Conservation (phyloP, 2,797 vertebrate genomes). For the Hypotaenidia okinawae region DNA sequence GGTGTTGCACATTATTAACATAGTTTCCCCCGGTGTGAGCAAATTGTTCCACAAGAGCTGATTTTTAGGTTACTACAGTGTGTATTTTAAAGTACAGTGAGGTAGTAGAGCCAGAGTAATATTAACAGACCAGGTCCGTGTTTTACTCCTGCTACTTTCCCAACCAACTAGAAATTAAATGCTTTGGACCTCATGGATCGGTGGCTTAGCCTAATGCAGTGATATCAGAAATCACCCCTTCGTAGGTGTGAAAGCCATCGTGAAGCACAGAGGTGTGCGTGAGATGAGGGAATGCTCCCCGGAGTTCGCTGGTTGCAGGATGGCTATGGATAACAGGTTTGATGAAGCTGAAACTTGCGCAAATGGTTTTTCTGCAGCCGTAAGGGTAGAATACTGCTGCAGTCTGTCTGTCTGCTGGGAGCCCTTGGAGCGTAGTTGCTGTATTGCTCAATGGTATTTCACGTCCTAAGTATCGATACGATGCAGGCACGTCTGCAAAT, state of each 20-base stretch:
- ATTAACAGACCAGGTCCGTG: background rate
- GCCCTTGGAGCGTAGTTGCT: background rate
- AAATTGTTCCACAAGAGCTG: background rate
- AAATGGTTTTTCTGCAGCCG: background rate
- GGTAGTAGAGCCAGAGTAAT: background rate
- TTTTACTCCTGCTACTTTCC: background rate
- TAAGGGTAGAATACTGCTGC: background rate
- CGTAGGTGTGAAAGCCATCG: background rate
- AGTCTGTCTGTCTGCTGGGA: background rate
- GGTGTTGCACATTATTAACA: fast-evolving
- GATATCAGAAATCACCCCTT: conserved; percentile 21
- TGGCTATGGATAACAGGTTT: background rate
- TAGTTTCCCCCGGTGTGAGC: background rate
- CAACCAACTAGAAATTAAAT: background rate
- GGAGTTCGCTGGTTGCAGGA: background rate
- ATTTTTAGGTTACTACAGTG: background rate
- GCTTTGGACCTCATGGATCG: conserved; percentile 18
- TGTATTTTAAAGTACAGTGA: background rate
- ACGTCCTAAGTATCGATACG: background rate
- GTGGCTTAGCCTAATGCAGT: conserved; percentile 5
- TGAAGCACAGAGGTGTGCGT: background rate
- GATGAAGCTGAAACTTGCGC: background rate
- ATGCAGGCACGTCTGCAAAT: background rate
- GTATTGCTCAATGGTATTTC: background rate
- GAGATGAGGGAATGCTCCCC: background rate